Conservation (phyloP, 2,113 vertebrate species). For the Ascaphus truei region DNA sequence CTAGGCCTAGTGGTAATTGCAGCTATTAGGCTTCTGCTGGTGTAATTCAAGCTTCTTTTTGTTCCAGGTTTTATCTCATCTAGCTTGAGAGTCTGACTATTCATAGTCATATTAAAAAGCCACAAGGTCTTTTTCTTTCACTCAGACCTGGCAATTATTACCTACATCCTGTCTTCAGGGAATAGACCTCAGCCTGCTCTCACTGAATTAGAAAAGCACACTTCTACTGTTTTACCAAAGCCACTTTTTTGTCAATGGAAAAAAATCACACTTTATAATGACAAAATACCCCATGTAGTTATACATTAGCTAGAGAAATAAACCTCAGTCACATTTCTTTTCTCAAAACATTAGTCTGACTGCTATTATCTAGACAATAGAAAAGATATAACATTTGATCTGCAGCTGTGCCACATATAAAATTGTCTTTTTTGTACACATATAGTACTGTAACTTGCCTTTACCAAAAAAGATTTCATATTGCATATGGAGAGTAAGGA, state of each 20-base stretch:
- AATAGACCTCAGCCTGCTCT: constrained; percentile 47
- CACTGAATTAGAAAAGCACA: constrained; percentile 39
- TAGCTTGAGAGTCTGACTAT: constrained; percentile 66
- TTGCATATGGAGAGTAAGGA: no score
- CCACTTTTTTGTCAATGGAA: constrained; percentile 42
- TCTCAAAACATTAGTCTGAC: not conserved
- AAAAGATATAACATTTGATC: constrained; percentile 6
- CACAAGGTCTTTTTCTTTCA: constrained; percentile 48
- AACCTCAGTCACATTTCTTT: not conserved
- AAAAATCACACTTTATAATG: not conserved
- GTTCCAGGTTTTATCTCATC: constrained; percentile 73
- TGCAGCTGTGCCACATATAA: constrained; percentile 25
- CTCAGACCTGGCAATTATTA: constrained; percentile 62
- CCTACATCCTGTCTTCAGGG: constrained; percentile 60
- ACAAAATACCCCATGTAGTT: constrained; percentile 24
- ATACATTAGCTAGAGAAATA: constrained; percentile 13
- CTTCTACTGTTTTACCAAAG: constrained; percentile 32
- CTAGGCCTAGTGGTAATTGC: constrained; percentile 65
- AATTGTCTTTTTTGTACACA: not conserved
- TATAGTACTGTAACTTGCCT: not conserved
- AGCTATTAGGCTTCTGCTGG: constrained; percentile 66
- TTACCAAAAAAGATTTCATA: not conserved
- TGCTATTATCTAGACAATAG: not conserved
- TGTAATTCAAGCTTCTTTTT: constrained; percentile 66
- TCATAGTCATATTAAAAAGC: constrained; percentile 65